These are phyloP conservation scores for Cariama cristata DNA, from an alignment of 2,113 vertebrate species.

Conservation along the genomic window DNA sequence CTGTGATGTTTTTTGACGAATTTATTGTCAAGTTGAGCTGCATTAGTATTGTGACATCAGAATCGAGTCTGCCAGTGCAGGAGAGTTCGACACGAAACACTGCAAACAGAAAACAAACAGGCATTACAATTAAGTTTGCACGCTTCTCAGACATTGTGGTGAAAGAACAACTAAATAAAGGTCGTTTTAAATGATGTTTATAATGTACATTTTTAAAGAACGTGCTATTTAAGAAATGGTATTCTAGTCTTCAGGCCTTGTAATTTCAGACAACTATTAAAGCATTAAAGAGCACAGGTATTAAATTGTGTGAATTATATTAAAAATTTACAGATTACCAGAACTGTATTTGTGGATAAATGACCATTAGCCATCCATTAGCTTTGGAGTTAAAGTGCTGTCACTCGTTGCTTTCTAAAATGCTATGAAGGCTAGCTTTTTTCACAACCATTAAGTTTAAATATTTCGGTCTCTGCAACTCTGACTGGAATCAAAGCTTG, in stretches of 20 bases:
- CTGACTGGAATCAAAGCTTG: not conserved
- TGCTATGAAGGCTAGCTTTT: not conserved
- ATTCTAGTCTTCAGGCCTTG: not conserved
- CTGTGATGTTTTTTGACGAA: conserved; percentile 95
- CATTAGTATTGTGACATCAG: conserved; percentile 91
- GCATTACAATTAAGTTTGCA: not conserved
- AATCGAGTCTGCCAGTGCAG: conserved; percentile 93
- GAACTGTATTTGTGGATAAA: not conserved
- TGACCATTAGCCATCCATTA: not conserved
- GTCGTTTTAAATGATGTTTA: fast-evolving
- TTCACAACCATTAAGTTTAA: not conserved
- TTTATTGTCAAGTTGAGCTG: conserved; percentile 94
- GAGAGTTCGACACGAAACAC: conserved; percentile 94
- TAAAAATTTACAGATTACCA: not conserved
- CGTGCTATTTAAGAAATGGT: not conserved
- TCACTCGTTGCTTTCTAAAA: not conserved
- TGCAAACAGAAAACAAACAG: conserved; percentile 64
- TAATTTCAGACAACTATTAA: not conserved
- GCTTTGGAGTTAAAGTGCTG: not conserved
- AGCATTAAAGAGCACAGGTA: not conserved
- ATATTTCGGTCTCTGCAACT: not conserved
- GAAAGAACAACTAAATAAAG: not conserved
- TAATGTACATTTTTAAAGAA: not conserved
- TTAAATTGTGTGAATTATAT: not conserved
- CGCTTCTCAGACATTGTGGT: not conserved